Conservation (phyloP, 2,888 invertebrate genomes). For the Lithophane leautieri region DNA sequence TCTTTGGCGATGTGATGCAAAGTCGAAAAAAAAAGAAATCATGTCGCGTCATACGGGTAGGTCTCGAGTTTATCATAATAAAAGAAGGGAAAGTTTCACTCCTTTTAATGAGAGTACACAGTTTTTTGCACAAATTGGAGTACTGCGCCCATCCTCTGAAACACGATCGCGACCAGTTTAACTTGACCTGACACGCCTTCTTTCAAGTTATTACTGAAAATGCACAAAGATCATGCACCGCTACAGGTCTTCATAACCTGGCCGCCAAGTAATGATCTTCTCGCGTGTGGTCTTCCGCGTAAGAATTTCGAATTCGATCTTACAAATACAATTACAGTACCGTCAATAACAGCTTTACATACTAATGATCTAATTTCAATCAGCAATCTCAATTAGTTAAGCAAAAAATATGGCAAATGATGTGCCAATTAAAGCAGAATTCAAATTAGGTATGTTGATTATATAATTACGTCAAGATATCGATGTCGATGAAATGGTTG, state of each 20-base stretch:
- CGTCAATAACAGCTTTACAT: constrained; percentile 74
- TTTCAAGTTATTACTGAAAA: constrained; percentile 68
- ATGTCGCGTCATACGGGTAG: constrained; percentile 65
- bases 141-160: constrained; percentile 78
- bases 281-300: constrained; percentile 83
- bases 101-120: constrained; percentile 72
- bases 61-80: constrained; percentile 71
- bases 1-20: constrained; percentile 42
- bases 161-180: constrained; percentile 71
- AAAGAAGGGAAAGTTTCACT: constrained; percentile 76
- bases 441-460: constrained; percentile 76
- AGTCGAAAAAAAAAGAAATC: constrained; percentile 55
- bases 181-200: constrained; percentile 68
- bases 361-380: constrained; percentile 78
- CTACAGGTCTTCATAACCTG: constrained; percentile 71
- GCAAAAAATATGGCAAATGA: constrained; percentile 74
- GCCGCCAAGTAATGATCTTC: constrained; percentile 76
- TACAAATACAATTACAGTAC: constrained; percentile 73
- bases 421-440: constrained; percentile 76
- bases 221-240: constrained; percentile 67
- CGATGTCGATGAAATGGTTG: constrained; percentile 75
- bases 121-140: constrained; percentile 79
- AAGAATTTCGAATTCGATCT: constrained; percentile 75
- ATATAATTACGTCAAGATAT: constrained; percentile 73
- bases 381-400: constrained; percentile 70